Percentiles rank a stretch among this genome's conserved stretches.
These are phyloP conservation scores for Serinus canaria DNA, from an alignment of 2,113 vertebrate genomes.

Conservation along the genomic window DNA sequence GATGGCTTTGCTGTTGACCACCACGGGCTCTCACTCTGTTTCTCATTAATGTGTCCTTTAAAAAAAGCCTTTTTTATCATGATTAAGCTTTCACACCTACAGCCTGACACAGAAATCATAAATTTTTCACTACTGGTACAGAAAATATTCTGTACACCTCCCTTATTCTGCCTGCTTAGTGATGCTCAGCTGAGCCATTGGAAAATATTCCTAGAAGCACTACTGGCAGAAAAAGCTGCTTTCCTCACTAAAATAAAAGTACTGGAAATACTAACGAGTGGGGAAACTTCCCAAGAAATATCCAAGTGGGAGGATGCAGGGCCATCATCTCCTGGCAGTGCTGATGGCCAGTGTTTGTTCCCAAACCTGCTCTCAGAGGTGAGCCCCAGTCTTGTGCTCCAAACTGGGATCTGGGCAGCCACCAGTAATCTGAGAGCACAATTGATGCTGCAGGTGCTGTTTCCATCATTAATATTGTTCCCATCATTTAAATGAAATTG, in stretches of 20 bases:
- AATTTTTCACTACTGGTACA: background rate
- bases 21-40: background rate
- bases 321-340: background rate
- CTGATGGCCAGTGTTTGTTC: background rate
- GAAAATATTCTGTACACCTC: background rate
- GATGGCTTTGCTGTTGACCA: background rate
- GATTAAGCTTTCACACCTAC: background rate
- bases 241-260: background rate
- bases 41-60: background rate
- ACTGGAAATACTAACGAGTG: background rate
- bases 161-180: background rate
- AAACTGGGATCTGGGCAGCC: background rate
- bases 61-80: background rate
- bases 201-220: background rate
- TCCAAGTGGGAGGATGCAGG: background rate
- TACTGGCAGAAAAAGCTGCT: background rate
- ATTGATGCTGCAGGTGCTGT: background rate
- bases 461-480: background rate
- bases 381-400: background rate
- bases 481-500: background rate
- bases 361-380: fast-evolving
- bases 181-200: background rate
- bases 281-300: background rate
- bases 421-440: fast-evolving
- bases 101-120: background rate